These are phyloP conservation scores for Phymastichus coffea DNA, from an alignment of 1,140 invertebrate genomes.

Conservation along the genomic window DNA sequence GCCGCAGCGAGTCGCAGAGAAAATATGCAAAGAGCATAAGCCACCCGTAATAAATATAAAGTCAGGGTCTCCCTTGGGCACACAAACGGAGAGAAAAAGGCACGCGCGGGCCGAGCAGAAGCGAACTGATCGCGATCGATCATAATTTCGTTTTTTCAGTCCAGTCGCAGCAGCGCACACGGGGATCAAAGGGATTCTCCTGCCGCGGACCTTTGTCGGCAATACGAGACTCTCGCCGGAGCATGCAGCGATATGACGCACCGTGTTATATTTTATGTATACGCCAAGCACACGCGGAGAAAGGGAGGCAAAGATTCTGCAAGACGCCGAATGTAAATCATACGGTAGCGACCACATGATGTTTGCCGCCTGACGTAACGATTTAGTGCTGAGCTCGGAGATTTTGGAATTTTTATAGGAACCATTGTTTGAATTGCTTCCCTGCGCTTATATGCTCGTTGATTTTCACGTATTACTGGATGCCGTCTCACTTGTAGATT, in stretches of 20 bases:
- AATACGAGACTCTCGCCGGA: slow-evolving; percentile 10
- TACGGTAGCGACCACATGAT: no score
- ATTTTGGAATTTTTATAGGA: no score
- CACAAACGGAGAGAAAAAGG: neutral
- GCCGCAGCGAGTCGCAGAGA: neutral
- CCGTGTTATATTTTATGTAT: slow-evolving; percentile 38
- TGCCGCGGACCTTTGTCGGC: slow-evolving; percentile 29
- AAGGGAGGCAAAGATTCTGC: slow-evolving; percentile 24
- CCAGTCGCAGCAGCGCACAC: neutral
- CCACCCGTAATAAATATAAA: slow-evolving; percentile 16
- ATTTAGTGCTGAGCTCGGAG: no score
- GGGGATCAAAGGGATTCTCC: slow-evolving; percentile 26
- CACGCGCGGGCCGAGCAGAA: neutral
- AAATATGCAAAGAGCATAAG: slow-evolving; percentile 17
- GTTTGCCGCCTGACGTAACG: no score
- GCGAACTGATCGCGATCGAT: slow-evolving; percentile 29
- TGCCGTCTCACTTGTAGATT: no score
- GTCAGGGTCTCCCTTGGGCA: neutral
- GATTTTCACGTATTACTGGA: no score
- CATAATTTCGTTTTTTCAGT: slow-evolving; percentile 29
- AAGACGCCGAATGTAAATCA: slow-evolving; percentile 25
- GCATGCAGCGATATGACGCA: slow-evolving; percentile 33
- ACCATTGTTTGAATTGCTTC: no score
- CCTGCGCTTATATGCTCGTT: no score
- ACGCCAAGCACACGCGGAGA: slow-evolving; percentile 5